Base-by-base conservation (phyloP, 2,113 vertebrate species). In the Indri indri region DNA sequence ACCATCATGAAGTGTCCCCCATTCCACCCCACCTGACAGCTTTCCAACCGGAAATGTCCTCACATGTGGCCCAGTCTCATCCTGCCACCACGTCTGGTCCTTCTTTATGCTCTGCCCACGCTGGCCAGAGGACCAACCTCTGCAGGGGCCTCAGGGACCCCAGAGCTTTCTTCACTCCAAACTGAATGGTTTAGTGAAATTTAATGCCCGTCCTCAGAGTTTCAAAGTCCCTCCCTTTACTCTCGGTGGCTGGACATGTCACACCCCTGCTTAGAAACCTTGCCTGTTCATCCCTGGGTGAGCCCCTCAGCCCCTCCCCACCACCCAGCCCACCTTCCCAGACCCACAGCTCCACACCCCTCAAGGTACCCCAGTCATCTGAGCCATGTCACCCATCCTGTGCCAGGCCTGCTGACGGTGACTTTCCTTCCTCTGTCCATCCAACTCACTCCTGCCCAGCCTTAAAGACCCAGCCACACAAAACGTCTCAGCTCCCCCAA, bases 11-110 rank as follows among this genome's bases (percentile, higher is more conserved):
- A 57, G 54, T 50, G 18, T 7, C 27, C 90, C 85, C 65, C 27
- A 1, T 81, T 25, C 37, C 32, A 66, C 45, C 50, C 4, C 0
- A 32, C 16, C 66, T 66, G 13, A 57, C 3, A 66, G 70, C 27
- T 88, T 76, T 83, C n/a, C 5, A 3, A 20, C 14, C 5, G 8
- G 91, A 88, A 42, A 68, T 3, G 3, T 59, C 66, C 22, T 59
- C 37, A 16, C 0, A 0, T 2, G 27, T 9, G 34, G 12, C 30
- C 40, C 59, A 20, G 8, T 59, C 9, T 23, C 4, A 0, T 37
- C 81, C 12, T 30, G 10, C 25, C 34, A 47, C 59, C 11, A 40
- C 40, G 8, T 23, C 52, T 50, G 16, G 17, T n/a, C 47, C 87
- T 85, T 66, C 57, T 54, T 25, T 50, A 61, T 25, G 52, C 52